A percentile compares a stretch with the other conserved stretches of the same genome.
Conservation (phyloP, 2,797 vertebrate genomes). For the Artibeus jamaicensis region DNA sequence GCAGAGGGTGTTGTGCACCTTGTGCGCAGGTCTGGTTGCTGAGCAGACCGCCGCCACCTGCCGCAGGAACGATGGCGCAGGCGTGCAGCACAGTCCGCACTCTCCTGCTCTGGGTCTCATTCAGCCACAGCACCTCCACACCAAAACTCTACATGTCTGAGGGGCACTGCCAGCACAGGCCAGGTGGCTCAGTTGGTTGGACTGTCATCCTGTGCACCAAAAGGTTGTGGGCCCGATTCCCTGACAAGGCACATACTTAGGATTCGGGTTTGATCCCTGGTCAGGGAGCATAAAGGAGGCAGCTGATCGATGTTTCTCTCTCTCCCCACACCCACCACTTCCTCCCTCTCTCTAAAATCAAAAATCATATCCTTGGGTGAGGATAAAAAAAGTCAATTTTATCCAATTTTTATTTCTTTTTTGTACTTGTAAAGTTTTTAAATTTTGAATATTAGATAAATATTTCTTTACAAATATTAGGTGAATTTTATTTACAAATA, state of each 20-base stretch:
- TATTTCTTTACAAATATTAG: background rate
- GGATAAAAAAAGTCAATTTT: background rate
- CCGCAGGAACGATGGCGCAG: background rate
- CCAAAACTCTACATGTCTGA: background rate
- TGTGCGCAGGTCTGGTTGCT: background rate
- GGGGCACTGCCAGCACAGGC: background rate
- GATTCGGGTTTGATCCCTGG: background rate
- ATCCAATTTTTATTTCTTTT: background rate
- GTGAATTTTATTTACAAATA: background rate
- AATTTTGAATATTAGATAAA: background rate
- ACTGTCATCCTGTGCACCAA: background rate
- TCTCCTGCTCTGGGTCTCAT: background rate
- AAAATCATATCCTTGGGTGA: background rate
- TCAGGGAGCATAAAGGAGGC: no score
- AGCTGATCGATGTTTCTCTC: background rate
- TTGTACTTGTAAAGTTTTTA: background rate
- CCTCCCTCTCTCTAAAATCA: background rate
- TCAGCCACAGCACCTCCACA: background rate
- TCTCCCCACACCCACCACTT: no score
- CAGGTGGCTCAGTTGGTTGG: background rate
- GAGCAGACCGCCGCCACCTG: background rate
- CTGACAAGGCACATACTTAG: background rate
- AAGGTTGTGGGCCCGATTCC: background rate
- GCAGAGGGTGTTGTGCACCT: slow-evolving; percentile 79
- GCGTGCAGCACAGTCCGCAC: background rate